Conservation (phyloP, 2,797 vertebrate genomes). For the Molossus molossus region DNA sequence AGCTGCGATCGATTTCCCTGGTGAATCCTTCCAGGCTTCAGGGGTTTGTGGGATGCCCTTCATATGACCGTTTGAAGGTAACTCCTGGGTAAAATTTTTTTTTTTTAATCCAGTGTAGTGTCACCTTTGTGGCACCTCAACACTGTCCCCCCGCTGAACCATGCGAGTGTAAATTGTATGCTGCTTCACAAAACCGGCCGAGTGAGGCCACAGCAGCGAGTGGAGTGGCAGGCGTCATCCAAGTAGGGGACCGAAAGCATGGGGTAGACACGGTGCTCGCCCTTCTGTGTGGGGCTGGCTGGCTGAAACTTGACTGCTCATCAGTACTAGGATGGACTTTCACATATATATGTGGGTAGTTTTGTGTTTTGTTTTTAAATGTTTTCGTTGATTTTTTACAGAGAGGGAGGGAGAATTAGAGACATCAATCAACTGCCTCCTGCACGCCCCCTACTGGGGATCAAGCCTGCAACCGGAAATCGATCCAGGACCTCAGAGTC, state of each 20-base stretch:
- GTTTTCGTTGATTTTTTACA: too few relatives aligned
- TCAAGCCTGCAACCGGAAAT: too few relatives aligned
- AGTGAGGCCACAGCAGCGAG: background rate
- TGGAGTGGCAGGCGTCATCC: background rate
- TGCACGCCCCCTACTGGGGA: too few relatives aligned
- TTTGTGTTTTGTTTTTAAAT: too few relatives aligned
- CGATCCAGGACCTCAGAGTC: too few relatives aligned
- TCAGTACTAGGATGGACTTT: background rate
- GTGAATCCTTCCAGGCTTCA: background rate
- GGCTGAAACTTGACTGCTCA: rapidly evolving
- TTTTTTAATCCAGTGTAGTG: background rate
- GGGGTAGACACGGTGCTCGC: rapidly evolving
- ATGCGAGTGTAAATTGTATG: background rate
- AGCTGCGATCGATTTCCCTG: background rate
- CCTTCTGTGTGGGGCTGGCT: background rate
- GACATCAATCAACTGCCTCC: too few relatives aligned
- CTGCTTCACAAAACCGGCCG: background rate
- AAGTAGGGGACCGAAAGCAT: background rate
- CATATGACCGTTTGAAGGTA: background rate
- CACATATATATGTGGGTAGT: background rate
- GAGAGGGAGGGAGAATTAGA: too few relatives aligned
- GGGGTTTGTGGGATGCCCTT: background rate
- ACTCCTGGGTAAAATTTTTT: background rate
- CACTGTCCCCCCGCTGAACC: background rate
- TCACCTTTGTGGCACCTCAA: background rate